Percentiles rank a stretch among this genome's conserved stretches.
Evolutionary conservation across 2,888 invertebrate genomes (phyloP).

Genomic region (Macaria liturata): DNA sequence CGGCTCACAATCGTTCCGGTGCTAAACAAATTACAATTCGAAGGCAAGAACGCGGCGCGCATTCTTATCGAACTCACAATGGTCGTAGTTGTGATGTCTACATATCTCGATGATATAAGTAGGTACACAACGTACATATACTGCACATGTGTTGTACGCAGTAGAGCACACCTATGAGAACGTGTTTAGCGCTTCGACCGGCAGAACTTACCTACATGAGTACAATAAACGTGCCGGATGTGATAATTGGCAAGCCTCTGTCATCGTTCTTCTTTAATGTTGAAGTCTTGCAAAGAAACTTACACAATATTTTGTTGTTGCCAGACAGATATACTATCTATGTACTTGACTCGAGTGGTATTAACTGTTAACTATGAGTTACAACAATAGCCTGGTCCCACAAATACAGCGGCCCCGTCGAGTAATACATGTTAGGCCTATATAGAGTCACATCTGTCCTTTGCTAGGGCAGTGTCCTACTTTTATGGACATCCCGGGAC

Average conservation of each 20-base stretch:
- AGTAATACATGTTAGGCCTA: constrained; percentile 18
- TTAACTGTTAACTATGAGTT: no score
- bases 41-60: constrained; percentile 47
- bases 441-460: constrained; percentile 10
- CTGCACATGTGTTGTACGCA: no score
- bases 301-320: no score
- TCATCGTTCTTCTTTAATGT: constrained; percentile 24
- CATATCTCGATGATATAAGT: constrained; percentile 6
- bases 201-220: no score
- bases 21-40: constrained; percentile 34
- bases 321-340: no score
- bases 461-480: constrained; percentile 17
- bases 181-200: no score
- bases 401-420: constrained; percentile 13
- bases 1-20: constrained; percentile 19
- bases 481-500: constrained; percentile 19
- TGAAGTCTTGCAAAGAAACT: no score
- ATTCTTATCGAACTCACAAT: constrained; percentile 55
- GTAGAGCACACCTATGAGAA: no score
- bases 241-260: constrained; percentile 29
- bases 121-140: constrained; percentile 1
- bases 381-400: constrained; percentile 2
- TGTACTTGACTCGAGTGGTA: no score
- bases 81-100: constrained; percentile 34
- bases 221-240: constrained; percentile 16